Evolutionary conservation across 2,797 vertebrate genomes (phyloP), one percentile per base, ranked within the genome.

Genomic region (Spinus pinus): DNA sequence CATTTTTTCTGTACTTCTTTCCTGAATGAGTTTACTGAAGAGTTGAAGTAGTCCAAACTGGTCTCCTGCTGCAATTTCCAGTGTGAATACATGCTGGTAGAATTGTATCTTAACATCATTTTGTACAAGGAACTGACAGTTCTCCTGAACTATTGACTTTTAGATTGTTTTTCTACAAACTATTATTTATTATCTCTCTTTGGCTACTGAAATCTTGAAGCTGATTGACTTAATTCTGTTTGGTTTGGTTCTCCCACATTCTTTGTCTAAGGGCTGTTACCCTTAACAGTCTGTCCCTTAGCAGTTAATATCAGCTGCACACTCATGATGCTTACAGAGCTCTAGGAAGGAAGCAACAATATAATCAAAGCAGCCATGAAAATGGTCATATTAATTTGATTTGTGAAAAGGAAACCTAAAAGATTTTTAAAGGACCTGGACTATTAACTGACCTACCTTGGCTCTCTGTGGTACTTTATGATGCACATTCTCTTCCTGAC

Each of bases 401-500:
- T 85, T 82, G 44, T 78, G 53, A 41, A 91, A 94, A 95, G 33
- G 23, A 72, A 86, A 84, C 17, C 21, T 78, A 23, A 73, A 86
- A 39, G 14, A 49, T 93, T 95, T 85, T 60, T 57, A 69, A 83
- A 92, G 71, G 44, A 85, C 46, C 41, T 46, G 57, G 77, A 62
- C 24, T 74, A 15, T 69, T 87, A 86, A 46, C 44, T 74, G 67
- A 56, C 33, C 42, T 58, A 19, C 72, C 27, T 35, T 47, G 61
- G 51, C 57, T 88, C 24, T 86, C 4, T 21, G 33, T 56, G 60
- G 33, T 65, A 69, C 44, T 86, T 69, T n/a, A 28, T 73, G 81
- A 77, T 50, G 65, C n/a, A 21, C 16, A 22, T 85, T 91, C 24
- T 87, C 61, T 86, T 95, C 67, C 84, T 96, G 90, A 95, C 50